phyloP scores from a whole-genome alignment of 2,113 vertebrate genomes.

The Rallus limicola region DNA sequence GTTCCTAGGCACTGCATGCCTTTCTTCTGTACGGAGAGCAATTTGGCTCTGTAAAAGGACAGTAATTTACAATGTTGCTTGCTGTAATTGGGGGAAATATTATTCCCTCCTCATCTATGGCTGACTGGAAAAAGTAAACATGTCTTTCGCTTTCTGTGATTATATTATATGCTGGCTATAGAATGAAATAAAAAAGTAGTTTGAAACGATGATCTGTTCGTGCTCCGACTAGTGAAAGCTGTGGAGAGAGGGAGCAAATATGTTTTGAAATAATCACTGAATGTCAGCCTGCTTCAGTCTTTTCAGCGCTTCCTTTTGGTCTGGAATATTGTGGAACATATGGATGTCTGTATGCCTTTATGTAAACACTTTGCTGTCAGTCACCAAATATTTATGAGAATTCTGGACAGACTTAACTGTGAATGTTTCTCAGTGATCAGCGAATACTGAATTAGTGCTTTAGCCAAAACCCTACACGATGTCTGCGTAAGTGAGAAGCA shows the following conservation, averaged over 20 bases:
- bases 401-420: background rate
- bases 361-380: background rate
- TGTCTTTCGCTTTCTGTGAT: background rate
- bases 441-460: background rate
- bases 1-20: background rate
- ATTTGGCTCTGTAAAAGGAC: background rate
- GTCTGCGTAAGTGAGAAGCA: background rate
- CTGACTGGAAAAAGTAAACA: background rate
- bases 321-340: background rate
- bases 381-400: background rate
- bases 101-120: background rate
- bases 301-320: background rate
- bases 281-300: background rate
- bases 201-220: background rate
- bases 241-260: background rate
- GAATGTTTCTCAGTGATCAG: background rate
- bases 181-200: background rate
- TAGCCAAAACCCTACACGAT: background rate
- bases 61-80: background rate
- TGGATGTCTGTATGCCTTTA: background rate
- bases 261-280: background rate
- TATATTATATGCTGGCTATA: background rate
- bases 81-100: background rate
- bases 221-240: background rate
- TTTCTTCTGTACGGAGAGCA: background rate